These are phyloP conservation scores for Urocitellus parryii DNA, from an alignment of 2,113 vertebrate species.

Conservation along the genomic window DNA sequence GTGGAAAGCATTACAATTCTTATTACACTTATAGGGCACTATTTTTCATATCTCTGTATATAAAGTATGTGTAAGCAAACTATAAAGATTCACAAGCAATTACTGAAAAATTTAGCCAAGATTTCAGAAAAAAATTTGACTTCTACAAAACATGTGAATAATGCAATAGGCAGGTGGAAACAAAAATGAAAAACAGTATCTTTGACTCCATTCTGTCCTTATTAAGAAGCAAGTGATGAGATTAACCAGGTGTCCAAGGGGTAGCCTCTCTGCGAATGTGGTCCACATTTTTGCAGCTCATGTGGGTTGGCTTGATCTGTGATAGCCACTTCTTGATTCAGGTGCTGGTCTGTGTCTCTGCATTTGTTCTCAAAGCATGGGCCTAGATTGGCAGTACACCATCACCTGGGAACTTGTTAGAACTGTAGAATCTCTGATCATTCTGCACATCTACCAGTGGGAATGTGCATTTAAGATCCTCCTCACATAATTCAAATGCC, in stretches of 20 bases:
- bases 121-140: constrained; percentile 27
- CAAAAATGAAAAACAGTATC: neutral
- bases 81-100: neutral
- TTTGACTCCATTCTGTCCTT: neutral
- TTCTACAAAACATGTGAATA: neutral
- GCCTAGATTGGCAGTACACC: neutral
- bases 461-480: neutral
- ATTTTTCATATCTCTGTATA: too few relatives aligned
- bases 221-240: neutral
- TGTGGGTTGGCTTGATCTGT: neutral
- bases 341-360: neutral
- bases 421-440: neutral
- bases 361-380: neutral
- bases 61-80: neutral
- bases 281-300: neutral
- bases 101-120: neutral
- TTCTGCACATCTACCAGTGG: neutral
- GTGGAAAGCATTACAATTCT: too few relatives aligned
- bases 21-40: too few relatives aligned
- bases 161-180: neutral
- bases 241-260: neutral
- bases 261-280: neutral
- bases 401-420: neutral
- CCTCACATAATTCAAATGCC: neutral
- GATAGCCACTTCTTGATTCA: neutral